Percentiles rank a stretch among this genome's conserved stretches.
Conservation (phyloP, 2,113 vertebrate species). For the Pluvianellus socialis region DNA sequence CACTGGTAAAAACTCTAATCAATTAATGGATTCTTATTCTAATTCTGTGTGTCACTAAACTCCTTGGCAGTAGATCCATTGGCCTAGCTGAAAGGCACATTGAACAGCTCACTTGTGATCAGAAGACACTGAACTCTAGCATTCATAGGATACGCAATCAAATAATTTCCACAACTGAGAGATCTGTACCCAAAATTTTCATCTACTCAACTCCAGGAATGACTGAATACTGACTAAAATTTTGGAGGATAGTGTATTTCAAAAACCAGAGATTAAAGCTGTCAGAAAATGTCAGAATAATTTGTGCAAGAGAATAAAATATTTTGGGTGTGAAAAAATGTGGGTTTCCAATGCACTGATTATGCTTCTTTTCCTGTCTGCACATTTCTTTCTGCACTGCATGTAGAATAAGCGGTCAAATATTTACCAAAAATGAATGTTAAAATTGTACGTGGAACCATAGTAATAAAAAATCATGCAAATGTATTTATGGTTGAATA, state of each 20-base stretch:
- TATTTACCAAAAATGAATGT: not conserved
- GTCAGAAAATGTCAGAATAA: not conserved
- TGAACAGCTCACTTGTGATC: not conserved
- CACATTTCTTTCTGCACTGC: not conserved
- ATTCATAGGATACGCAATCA: not conserved
- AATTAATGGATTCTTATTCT: not conserved
- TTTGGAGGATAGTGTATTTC: not conserved
- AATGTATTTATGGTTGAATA: not conserved
- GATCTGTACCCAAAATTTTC: not conserved
- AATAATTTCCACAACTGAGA: not conserved
- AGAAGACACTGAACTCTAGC: not conserved
- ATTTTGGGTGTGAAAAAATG: not conserved
- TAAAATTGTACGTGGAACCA: not conserved
- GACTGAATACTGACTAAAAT: not conserved
- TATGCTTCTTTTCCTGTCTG: not conserved
- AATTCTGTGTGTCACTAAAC: not conserved
- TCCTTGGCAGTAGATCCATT: not conserved
- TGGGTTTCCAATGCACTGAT: not conserved
- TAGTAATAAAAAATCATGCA: not conserved
- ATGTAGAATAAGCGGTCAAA: not conserved
- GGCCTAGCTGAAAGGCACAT: not conserved
- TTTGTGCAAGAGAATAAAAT: not conserved
- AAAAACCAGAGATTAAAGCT: not conserved
- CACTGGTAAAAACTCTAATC: not conserved
- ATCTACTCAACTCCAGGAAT: not conserved